Evolutionary conservation across 2,797 vertebrate genomes (phyloP).

Genomic region (Cercopithecus petaurista): DNA sequence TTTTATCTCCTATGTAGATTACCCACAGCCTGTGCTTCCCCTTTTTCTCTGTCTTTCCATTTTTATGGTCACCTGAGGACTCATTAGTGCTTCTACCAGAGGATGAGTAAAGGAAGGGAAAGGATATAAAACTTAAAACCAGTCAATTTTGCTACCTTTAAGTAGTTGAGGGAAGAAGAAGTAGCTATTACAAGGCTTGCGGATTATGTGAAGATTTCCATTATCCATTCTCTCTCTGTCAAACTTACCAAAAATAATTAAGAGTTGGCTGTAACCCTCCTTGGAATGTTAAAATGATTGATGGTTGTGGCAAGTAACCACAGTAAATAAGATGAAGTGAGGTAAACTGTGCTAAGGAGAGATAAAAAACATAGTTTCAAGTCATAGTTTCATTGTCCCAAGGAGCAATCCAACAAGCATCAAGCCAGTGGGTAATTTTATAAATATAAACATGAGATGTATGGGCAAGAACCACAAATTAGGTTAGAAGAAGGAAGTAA

Average conservation of each 20-base stretch:
- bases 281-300: constrained; percentile 53
- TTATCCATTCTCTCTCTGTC: constrained; percentile 40
- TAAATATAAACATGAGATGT: not conserved
- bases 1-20: constrained; percentile 70
- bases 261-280: constrained; percentile 7
- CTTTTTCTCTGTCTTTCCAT: constrained; percentile 35
- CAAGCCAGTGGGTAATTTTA: not conserved
- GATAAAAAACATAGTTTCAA: constrained; percentile 47
- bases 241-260: constrained; percentile 65
- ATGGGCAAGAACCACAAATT: not conserved
- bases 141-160: constrained; percentile 69
- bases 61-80: constrained; percentile 74
- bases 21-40: constrained; percentile 10
- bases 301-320: constrained; percentile 15
- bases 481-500: not conserved
- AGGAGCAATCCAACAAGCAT: not conserved
- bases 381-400: constrained; percentile 6
- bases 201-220: constrained; percentile 66
- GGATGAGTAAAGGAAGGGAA: constrained; percentile 66
- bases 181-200: constrained; percentile 45
- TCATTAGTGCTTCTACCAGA: constrained; percentile 70
- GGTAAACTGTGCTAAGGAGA: not conserved
- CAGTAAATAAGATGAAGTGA: constrained; percentile 38
- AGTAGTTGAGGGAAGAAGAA: constrained; percentile 50
- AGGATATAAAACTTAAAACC: constrained; percentile 71